Base-by-base conservation (phyloP, 64 coral and sea anemone genomes). In the Stylophora pistillata region DNA sequence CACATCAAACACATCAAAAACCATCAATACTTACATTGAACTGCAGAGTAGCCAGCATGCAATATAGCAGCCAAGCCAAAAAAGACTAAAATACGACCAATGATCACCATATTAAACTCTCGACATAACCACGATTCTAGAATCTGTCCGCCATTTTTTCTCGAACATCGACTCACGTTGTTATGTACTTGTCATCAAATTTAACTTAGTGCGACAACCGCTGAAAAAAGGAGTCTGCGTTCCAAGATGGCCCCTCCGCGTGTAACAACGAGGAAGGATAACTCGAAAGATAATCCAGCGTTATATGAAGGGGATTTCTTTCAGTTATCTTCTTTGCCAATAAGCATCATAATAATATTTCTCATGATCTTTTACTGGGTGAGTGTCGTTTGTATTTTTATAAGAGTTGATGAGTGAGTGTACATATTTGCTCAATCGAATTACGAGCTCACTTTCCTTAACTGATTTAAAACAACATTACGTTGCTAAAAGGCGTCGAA, bases 81-180 rank as follows among this genome's bases (percentile, higher is more conserved):
- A 72, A 92, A 92, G 72, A 92, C 90, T 86, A 92, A 92, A 77
- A 92, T 86, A 17, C 90, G 80, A 71, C 90, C 90, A 25, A 92
- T 71, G 37, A 92, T 92, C 16, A 86, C 85, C 90, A 92, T 92
- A 21, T 92, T 21, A 78, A 29, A 62, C 15, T 14, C 16, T 37
- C 58, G 2, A 30, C 37, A 10, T 2, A 13, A 41, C 13, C 31
- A 32, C 1, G 72, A 21, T 30, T 58, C 53, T 53, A 78, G 32
- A 3, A 13, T 13, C 32, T 79, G 54, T 13, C 65, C 30, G 64
- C 78, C 54, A 58, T 71, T 71, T 31, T 26, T 27, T 20, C 12
- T 70, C 70, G 20, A 14, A 31, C 15, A 56, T 23, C n/a, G 15
- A 20, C 21, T 2, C 12, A 33, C 60, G 2, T 15, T 0, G 0